phyloP scores from a whole-genome alignment of 2,797 vertebrate species.

The Eurystomus glaucurus region DNA sequence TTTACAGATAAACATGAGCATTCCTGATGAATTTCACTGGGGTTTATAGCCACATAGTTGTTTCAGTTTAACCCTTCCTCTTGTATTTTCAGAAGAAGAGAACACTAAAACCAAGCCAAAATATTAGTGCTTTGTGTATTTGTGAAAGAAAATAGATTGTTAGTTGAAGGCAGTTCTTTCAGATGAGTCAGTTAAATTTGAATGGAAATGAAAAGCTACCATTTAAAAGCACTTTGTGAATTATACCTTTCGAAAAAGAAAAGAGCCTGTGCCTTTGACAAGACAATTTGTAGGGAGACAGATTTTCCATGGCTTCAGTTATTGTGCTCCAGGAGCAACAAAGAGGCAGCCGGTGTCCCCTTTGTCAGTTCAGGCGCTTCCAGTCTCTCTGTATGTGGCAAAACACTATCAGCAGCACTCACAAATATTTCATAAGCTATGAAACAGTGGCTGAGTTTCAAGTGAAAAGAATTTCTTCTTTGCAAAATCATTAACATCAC shows the following conservation, averaged over 20 bases:
- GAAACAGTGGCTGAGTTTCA: background rate
- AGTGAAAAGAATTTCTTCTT: conserved; percentile 15
- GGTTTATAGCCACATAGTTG: background rate
- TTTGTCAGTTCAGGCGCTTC: conserved; percentile 40
- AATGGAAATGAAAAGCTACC: conserved; percentile 38
- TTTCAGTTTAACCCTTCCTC: conserved; percentile 31
- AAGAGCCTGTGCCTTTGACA: conserved; percentile 23
- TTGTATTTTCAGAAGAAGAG: conserved; percentile 48
- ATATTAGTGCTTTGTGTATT: background rate
- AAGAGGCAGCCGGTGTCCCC: background rate
- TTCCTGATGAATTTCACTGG: conserved; percentile 29
- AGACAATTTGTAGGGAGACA: conserved; percentile 35
- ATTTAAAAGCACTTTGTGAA: conserved; percentile 33
- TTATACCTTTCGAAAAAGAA: background rate
- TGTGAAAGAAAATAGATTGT: conserved; percentile 41
- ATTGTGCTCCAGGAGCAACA: conserved; percentile 34
- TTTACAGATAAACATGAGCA: background rate
- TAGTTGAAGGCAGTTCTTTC: background rate
- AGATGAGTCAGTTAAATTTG: conserved; percentile 23
- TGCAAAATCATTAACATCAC: background rate
- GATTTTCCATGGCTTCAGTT: conserved; percentile 31
- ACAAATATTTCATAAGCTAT: conserved; percentile 38
- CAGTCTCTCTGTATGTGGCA: background rate
- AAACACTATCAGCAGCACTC: conserved; percentile 20
- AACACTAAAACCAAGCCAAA: conserved; percentile 25